These are phyloP conservation scores for Antrozous pallidus DNA, from an alignment of 2,797 vertebrate genomes.

Conservation along the genomic window DNA sequence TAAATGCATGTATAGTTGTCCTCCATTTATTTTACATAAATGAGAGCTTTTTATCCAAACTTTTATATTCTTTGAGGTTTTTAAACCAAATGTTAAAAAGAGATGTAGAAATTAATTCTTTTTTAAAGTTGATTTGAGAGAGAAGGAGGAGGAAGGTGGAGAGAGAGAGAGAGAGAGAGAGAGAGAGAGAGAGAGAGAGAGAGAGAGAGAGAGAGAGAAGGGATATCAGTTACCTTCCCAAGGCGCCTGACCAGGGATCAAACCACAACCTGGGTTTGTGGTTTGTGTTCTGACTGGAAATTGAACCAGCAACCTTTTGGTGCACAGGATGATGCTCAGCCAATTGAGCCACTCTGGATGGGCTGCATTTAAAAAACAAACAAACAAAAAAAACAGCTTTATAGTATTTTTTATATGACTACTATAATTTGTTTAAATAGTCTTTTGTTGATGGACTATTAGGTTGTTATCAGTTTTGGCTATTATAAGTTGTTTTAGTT, in stretches of 20 bases:
- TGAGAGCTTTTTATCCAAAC: neutral
- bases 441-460: neutral
- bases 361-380: no score
- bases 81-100: constrained; percentile 31
- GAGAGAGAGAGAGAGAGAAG: neutral
- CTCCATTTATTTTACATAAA: constrained; percentile 26
- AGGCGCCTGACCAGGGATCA: neutral
- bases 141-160: neutral
- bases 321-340: neutral
- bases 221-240: neutral
- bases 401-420: neutral
- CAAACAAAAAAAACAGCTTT: neutral
- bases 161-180: neutral
- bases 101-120: neutral
- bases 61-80: neutral
- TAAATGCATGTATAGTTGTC: neutral
- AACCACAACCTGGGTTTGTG: neutral
- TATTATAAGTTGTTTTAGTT: neutral
- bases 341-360: neutral
- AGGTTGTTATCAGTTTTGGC: neutral
- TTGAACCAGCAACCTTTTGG: neutral
- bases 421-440: neutral
- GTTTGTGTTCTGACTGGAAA: neutral
- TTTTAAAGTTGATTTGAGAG: neutral
- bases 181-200: neutral